A percentile compares a stretch with the other conserved stretches of the same genome.
These are phyloP conservation scores for Mirounga angustirostris DNA, from an alignment of 2,113 vertebrate genomes.

Conservation along the genomic window DNA sequence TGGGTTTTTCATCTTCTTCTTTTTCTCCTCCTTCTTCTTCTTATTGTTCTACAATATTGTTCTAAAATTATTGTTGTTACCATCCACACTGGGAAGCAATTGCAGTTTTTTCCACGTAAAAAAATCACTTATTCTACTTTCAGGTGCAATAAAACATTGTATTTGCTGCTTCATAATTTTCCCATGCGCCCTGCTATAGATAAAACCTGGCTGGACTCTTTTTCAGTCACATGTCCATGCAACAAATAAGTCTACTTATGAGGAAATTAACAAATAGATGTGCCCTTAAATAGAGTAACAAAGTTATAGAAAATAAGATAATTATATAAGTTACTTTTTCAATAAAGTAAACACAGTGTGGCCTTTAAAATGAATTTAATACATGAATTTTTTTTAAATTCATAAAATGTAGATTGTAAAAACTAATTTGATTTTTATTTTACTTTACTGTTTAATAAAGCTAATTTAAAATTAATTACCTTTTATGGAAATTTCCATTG, in stretches of 20 bases:
- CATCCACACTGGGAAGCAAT: not conserved
- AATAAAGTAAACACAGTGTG: not conserved
- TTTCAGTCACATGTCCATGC: not conserved
- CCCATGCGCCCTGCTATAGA: not conserved
- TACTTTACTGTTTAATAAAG: not conserved
- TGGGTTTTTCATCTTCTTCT: not conserved
- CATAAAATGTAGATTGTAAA: not conserved
- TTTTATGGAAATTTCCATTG: conserved; percentile 12
- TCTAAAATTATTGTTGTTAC: not conserved
- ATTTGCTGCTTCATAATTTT: not conserved
- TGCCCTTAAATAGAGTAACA: not conserved
- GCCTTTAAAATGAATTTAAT: conserved; percentile 9
- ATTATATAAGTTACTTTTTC: not conserved
- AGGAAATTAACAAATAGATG: not conserved
- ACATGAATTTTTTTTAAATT: not conserved
- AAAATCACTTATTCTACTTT: not conserved
- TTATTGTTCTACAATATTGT: not conserved
- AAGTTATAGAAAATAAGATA: not conserved
- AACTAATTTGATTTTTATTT: conserved; percentile 29
- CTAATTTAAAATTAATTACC: conserved; percentile 29
- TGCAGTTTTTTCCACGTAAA: not conserved
- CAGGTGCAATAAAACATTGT: not conserved
- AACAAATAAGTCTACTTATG: not conserved
- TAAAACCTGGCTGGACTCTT: not conserved
- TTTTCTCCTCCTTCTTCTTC: not conserved